phyloP scores from a whole-genome alignment of 2,113 vertebrate genomes.

The Empidonax alnorum region DNA sequence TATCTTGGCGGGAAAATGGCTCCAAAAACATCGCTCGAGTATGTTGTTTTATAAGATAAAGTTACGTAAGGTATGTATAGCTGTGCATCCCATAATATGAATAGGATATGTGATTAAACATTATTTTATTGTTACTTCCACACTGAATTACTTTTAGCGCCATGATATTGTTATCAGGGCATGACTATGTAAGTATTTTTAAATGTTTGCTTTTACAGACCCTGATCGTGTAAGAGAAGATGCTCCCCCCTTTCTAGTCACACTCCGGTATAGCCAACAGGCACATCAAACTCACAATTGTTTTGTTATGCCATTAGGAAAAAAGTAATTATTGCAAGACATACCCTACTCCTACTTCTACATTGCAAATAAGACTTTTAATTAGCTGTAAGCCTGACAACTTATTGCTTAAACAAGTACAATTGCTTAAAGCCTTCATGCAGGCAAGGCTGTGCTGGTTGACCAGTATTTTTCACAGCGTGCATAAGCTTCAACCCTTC shows the following conservation, averaged over 20 bases:
- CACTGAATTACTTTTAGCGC: neutral
- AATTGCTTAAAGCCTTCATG: neutral
- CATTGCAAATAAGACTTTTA: neutral
- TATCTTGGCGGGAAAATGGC: neutral
- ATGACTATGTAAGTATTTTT: neutral
- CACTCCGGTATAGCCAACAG: neutral
- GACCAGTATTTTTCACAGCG: neutral
- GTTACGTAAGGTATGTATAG: neutral
- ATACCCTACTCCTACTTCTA: neutral
- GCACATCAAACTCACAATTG: neutral
- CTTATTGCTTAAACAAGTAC: neutral
- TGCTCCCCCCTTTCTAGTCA: neutral
- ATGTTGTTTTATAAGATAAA: neutral
- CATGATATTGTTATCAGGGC: neutral
- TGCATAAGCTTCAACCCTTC: neutral
- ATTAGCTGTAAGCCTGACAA: neutral
- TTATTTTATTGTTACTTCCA: neutral
- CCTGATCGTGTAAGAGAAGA: neutral
- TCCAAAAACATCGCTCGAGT: neutral
- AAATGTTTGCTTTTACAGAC: neutral
- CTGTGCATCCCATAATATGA: fast-evolving
- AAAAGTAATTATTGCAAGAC: neutral
- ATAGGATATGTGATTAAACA: neutral
- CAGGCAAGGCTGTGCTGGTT: neutral
- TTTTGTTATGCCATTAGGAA: neutral